These are phyloP conservation scores for Aurelia sp. DNA, from an alignment of 30 jellyfish, hydroid and myxozoan species.

Conservation along the genomic window DNA sequence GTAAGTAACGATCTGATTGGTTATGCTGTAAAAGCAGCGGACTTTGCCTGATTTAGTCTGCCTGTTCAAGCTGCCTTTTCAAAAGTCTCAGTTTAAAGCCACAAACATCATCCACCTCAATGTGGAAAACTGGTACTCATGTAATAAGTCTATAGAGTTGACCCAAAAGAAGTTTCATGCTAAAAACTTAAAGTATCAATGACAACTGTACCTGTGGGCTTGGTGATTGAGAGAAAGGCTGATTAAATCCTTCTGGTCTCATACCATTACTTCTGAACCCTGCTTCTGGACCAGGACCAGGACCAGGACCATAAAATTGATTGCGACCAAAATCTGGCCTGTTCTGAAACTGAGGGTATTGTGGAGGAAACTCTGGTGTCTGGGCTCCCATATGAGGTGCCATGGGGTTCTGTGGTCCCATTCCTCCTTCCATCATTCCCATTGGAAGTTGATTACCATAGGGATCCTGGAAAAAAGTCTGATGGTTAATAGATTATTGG, in stretches of 20 bases:
- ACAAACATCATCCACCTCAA: too few species aligned
- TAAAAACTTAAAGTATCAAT: too few species aligned
- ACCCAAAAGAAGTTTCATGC: too few species aligned
- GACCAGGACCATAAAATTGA: conserved; percentile 35
- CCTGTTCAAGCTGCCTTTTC: too few species aligned
- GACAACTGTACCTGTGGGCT: conserved; percentile 52
- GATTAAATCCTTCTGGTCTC: conserved; percentile 68
- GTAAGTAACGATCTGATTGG: too few species aligned
- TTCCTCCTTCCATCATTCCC: conserved; percentile 73
- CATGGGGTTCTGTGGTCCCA: conserved; percentile 46
- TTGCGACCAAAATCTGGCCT: conserved; percentile 50
- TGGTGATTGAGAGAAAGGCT: conserved; percentile 52
- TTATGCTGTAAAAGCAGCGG: too few species aligned
- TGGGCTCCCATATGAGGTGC: conserved; percentile 48
- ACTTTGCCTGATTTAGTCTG: too few species aligned
- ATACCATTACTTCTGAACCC: conserved; percentile 63
- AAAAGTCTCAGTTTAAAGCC: too few species aligned
- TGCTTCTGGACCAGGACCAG: conserved; percentile 37
- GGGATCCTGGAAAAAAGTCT: conserved; percentile 21
- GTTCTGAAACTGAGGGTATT: conserved; percentile 55
- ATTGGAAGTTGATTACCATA: conserved; percentile 50
- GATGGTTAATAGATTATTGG: too few species aligned
- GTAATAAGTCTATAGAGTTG: too few species aligned
- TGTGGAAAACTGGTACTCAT: too few species aligned
- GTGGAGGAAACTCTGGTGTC: conserved; percentile 66